Percentiles rank a stretch among this genome's conserved stretches.
phyloP scores from a whole-genome alignment of 2,888 invertebrate species.

The Alcis repandata region DNA sequence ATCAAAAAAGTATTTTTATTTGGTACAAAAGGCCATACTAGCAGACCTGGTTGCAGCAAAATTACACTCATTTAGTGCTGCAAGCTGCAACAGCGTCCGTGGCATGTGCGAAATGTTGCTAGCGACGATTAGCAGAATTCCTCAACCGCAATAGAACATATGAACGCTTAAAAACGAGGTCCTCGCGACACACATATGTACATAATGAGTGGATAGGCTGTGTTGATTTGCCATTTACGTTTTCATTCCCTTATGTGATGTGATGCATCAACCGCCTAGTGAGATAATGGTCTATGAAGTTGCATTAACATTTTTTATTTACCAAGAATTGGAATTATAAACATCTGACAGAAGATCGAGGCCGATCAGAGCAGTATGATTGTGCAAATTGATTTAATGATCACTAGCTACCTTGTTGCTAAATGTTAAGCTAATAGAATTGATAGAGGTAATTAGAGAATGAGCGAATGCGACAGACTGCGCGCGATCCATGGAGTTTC shows the following conservation, averaged over 20 bases:
- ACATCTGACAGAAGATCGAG: slow-evolving; percentile 32
- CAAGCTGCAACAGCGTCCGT: slow-evolving; percentile 71
- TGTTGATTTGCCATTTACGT: slow-evolving; percentile 75
- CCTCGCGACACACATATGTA: slow-evolving; percentile 60
- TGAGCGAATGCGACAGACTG: slow-evolving; percentile 41
- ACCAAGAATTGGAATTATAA: slow-evolving; percentile 46
- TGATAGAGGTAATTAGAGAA: slow-evolving; percentile 75
- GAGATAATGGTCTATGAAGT: slow-evolving; percentile 56
- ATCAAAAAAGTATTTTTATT: not conserved
- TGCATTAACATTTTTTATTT: slow-evolving; percentile 41
- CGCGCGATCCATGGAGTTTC: slow-evolving; percentile 54
- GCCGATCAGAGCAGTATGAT: slow-evolving; percentile 18
- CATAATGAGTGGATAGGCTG: slow-evolving; percentile 61
- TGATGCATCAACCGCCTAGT: slow-evolving; percentile 59
- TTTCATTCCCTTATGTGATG: slow-evolving; percentile 52
- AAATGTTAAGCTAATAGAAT: slow-evolving; percentile 70
- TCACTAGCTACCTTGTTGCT: slow-evolving; percentile 53
- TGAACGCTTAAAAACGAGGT: slow-evolving; percentile 79
- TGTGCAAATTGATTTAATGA: slow-evolving; percentile 50
- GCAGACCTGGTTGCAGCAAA: slow-evolving; percentile 70
- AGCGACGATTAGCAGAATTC: slow-evolving; percentile 83
- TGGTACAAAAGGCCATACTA: slow-evolving; percentile 42
- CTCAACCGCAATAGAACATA: slow-evolving; percentile 78
- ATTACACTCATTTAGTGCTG: slow-evolving; percentile 79
- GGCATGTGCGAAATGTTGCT: slow-evolving; percentile 80